A percentile compares a stretch with the other conserved stretches of the same genome.
Conservation (phyloP, 2,797 vertebrate species). For the Schizopygopsis pylzovi region DNA sequence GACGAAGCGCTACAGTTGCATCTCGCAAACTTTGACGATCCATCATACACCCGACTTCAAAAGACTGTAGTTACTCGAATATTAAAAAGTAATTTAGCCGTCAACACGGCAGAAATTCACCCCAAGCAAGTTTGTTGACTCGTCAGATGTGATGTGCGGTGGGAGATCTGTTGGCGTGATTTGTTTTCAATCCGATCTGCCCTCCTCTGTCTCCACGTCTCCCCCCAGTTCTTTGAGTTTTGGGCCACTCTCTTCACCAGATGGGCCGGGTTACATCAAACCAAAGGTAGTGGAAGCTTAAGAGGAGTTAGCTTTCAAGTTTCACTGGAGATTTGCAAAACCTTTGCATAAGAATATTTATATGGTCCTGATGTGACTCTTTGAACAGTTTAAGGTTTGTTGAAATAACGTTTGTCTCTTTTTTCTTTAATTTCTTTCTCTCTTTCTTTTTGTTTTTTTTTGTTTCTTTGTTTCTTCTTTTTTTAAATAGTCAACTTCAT, state of each 20-base stretch:
- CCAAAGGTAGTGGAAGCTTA: conserved; percentile 63
- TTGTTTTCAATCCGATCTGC: conserved; percentile 83
- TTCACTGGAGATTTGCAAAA: conserved; percentile 60
- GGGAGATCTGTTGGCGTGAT: conserved; percentile 76
- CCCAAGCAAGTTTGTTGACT: conserved; percentile 53
- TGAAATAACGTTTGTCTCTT: background rate
- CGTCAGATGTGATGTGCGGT: conserved; percentile 68
- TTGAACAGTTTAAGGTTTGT: background rate
- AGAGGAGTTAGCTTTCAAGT: conserved; percentile 71
- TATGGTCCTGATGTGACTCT: background rate
- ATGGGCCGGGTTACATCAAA: conserved; percentile 77
- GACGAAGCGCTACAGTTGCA: conserved; percentile 60
- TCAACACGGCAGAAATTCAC: conserved; percentile 35
- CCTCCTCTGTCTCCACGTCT: conserved; percentile 61
- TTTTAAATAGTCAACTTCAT: background rate
- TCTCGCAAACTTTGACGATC: conserved; percentile 76
- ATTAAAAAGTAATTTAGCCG: conserved; percentile 4
- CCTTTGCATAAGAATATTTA: background rate
- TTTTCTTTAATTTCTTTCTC: background rate
- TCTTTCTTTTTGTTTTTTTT: background rate
- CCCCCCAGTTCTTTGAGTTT: conserved; percentile 72
- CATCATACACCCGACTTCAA: conserved; percentile 65
- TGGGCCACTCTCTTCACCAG: conserved; percentile 79
- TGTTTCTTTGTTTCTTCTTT: background rate
- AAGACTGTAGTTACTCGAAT: conserved; percentile 1